A percentile compares a stretch with the other conserved stretches of the same genome.
These are phyloP conservation scores for Dioctria linearis DNA, from an alignment of 2,888 invertebrate genomes.

Conservation along the genomic window DNA sequence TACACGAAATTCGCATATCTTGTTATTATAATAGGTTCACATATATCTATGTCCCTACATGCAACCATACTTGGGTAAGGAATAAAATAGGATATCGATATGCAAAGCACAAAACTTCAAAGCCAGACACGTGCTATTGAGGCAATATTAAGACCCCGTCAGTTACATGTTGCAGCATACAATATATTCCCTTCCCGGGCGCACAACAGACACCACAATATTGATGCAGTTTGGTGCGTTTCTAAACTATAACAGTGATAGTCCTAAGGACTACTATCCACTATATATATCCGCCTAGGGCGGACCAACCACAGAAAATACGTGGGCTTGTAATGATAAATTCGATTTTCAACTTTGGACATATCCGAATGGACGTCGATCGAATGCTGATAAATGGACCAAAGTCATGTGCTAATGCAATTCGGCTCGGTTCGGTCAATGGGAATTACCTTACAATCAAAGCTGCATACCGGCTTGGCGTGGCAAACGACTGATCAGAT, in stretches of 20 bases:
- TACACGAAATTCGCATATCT: conserved; percentile 51
- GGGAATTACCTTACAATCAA: background rate
- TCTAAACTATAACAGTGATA: background rate
- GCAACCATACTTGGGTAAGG: background rate
- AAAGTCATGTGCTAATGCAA: conserved; percentile 53
- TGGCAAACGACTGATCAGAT: background rate
- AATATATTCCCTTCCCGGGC: conserved; percentile 1
- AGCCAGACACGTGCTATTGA: conserved; percentile 36
- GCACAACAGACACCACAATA: conserved; percentile 4
- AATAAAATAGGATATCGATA: background rate
- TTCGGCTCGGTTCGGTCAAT: conserved; percentile 26
- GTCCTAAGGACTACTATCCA: background rate
- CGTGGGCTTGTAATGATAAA: conserved; percentile 51
- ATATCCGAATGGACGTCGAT: conserved; percentile 48
- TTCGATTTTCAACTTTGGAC: conserved; percentile 50
- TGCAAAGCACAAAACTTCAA: conserved; percentile 6
- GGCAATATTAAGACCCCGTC: conserved; percentile 21
- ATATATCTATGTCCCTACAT: conserved; percentile 7
- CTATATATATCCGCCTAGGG: background rate
- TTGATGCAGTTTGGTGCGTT: conserved; percentile 29
- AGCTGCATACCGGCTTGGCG: background rate
- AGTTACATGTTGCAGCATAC: conserved; percentile 23
- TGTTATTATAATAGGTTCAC: conserved; percentile 24
- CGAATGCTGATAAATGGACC: conserved; percentile 49
- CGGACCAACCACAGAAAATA: conserved; percentile 11